Percentiles rank a stretch among this genome's conserved stretches.
Evolutionary conservation across 2,888 invertebrate species (phyloP).

Genomic region (Escarpia spicata): DNA sequence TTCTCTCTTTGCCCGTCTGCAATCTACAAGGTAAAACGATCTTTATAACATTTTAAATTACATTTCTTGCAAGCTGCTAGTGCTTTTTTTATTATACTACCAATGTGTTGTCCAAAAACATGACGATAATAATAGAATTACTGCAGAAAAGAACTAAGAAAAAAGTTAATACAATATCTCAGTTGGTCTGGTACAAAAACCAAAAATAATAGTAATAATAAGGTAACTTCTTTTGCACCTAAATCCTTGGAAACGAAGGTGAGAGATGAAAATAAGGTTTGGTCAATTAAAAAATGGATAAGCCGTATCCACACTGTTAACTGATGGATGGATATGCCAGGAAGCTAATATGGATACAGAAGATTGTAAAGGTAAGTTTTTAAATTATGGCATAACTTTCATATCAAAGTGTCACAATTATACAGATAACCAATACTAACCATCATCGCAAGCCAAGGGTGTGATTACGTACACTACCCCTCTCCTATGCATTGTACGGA

Average conservation of each 20-base stretch:
- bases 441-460: no score
- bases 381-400: background rate
- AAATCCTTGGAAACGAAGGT: background rate
- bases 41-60: background rate
- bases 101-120: no score
- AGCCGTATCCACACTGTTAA: background rate
- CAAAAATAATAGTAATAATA: no score
- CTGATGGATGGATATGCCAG: background rate
- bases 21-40: conserved; percentile 71
- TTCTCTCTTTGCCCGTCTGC: conserved; percentile 85
- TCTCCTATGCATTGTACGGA: no score
- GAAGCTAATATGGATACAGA: background rate
- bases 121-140: no score
- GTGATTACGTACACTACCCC: no score
- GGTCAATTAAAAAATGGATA: background rate
- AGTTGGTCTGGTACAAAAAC: no score
- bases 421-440: no score
- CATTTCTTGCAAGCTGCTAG: conserved; percentile 14
- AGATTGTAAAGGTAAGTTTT: background rate
- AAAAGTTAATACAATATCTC: no score
- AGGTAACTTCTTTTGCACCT: background rate
- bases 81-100: no score
- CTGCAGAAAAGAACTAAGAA: no score
- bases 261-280: background rate
- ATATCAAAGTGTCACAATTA: no score